Conservation (phyloP, 2,888 invertebrate species). For the Xiphydria camelus region DNA sequence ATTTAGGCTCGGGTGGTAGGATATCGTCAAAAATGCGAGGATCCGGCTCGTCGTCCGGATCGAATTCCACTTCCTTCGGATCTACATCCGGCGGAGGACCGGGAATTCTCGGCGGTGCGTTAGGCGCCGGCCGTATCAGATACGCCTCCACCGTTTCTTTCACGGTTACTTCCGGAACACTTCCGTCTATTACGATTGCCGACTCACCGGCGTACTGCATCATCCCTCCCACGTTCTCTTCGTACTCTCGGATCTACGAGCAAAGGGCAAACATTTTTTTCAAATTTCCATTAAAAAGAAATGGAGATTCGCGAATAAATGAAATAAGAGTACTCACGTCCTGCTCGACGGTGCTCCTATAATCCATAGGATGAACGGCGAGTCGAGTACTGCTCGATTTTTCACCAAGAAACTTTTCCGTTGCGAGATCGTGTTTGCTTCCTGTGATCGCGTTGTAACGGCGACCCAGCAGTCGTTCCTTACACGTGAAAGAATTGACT, state of each 20-base stretch:
- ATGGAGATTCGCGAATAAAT: too few species aligned
- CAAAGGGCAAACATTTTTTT: too few species aligned
- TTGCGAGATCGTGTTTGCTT: constrained; percentile 26
- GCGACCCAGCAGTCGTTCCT: constrained; percentile 50
- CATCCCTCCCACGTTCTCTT: constrained; percentile 32
- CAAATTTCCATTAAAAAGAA: too few species aligned
- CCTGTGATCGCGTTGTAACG: constrained; percentile 60
- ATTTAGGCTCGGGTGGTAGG: constrained; percentile 27
- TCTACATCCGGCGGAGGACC: constrained; percentile 22
- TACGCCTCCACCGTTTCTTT: constrained; percentile 38
- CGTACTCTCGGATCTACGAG: constrained; percentile 33
- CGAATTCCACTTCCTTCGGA: constrained; percentile 37
- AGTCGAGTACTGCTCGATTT: constrained; percentile 12
- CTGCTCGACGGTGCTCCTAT: constrained; percentile 23
- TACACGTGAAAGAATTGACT: constrained; percentile 53
- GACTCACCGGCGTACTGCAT: constrained; percentile 38
- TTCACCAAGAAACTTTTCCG: constrained; percentile 7
- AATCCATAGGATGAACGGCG: constrained; percentile 29
- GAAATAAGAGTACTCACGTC: constrained; percentile 26
- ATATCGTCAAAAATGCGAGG: constrained; percentile 28
- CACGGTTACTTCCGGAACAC: constrained; percentile 28
- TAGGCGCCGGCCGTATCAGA: constrained; percentile 34
- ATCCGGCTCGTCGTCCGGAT: constrained; percentile 41
- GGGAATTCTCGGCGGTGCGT: constrained; percentile 28
- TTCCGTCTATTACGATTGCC: constrained; percentile 33